phyloP scores from a whole-genome alignment of 2,888 invertebrate genomes.

The Eilema caniola region DNA sequence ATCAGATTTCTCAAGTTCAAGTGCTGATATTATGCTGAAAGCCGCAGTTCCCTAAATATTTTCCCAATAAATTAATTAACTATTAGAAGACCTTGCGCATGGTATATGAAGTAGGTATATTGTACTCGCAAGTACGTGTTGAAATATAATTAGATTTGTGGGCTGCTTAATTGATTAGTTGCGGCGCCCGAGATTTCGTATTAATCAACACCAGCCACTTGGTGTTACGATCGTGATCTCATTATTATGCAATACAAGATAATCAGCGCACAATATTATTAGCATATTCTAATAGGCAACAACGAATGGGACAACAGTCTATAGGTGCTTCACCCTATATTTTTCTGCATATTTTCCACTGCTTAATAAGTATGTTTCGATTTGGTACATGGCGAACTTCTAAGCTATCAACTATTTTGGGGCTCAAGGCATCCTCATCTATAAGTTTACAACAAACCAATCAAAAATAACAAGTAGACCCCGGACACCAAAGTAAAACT shows the following conservation, averaged over 20 bases:
- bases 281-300: constrained; percentile 35
- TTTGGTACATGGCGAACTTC: neutral
- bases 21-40: constrained; percentile 1
- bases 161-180: constrained; percentile 43
- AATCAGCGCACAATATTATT: constrained; percentile 43
- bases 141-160: constrained; percentile 45
- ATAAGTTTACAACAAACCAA: neutral
- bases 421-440: neutral
- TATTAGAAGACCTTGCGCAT: constrained; percentile 20
- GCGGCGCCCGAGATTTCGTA: constrained; percentile 36
- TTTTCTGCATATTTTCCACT: neutral
- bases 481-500: neutral
- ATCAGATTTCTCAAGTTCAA: neutral
- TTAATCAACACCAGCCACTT: constrained; percentile 52
- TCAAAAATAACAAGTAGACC: neutral
- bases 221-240: constrained; percentile 47
- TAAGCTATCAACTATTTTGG: neutral
- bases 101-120: constrained; percentile 29
- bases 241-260: constrained; percentile 48
- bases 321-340: neutral
- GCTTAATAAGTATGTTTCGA: neutral
- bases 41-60: constrained; percentile 18
- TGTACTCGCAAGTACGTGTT: constrained; percentile 24
- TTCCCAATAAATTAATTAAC: constrained; percentile 44
- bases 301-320: constrained; percentile 15